Evolutionary conservation across 2,888 invertebrate genomes (phyloP), one percentile per base, ranked within the genome.

Genomic region (Agrotis segetum): DNA sequence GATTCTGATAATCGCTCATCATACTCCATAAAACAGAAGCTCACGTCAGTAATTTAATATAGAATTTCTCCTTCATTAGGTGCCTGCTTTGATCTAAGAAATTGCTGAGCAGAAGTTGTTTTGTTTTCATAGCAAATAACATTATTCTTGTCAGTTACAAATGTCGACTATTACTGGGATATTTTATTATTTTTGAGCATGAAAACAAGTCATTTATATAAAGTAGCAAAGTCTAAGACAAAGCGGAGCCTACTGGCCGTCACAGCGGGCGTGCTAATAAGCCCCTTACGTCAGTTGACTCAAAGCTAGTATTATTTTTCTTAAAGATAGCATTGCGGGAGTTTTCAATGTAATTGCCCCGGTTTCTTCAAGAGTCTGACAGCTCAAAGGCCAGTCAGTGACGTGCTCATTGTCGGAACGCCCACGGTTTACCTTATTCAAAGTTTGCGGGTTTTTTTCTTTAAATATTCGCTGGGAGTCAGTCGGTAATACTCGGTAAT

Each of bases 281-380:
- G 95, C 93, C 90, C 88, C 91, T 94, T 94, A 90, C 89, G 92
- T 92, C 93, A 92, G 90, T 91, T 89, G 90, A 89, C 87, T 91
- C 92, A 92, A 91, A 90, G 90, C 89, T 92, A 88, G 92, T 89
- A 93, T 94, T 94, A 93, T 95, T 94, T 94, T 95, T 95, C 92
- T 93, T 87, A 90, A 92, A 94, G 95, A 95, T 94, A 95, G 93
- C 94, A 90, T 92, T 93, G 95, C 93, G 89, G 90, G 92, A 92
- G 92, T 92, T 95, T 95, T 94, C 95, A 94, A 94, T 95, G 94
- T 96, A 96, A 96, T 96, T 96, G 96, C 95, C 95, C 95, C 92
- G 94, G 93, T 95, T 95, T 88, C 95, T 96, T 96, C 94, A 95
- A 93, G 92, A 85, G 89, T 77, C 91, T 96, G 96, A 96, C 96